phyloP scores from a whole-genome alignment of 2,113 vertebrate species.

The Larimichthys polyactis region DNA sequence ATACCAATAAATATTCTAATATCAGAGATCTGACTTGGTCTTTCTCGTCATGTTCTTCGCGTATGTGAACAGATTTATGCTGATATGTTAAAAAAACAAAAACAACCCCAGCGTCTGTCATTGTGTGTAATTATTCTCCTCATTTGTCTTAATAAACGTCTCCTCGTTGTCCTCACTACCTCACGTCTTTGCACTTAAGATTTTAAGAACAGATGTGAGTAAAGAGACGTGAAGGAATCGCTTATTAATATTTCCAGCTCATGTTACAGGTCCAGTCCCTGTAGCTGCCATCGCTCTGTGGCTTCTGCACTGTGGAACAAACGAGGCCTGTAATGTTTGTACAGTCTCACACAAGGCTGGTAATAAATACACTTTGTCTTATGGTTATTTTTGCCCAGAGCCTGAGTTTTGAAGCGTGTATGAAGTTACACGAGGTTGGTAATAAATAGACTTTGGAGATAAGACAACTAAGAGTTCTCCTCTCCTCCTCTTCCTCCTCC shows the following conservation, averaged over 20 bases:
- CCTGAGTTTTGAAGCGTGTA: conserved; percentile 55
- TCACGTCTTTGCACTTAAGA: not conserved
- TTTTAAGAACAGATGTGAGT: not conserved
- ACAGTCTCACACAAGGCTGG: conserved; percentile 26
- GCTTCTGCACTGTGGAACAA: conserved; percentile 19
- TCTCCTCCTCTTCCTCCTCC: conserved; percentile 49
- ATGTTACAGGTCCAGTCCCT: not conserved
- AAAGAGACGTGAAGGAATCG: not conserved
- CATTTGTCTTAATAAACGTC: not conserved
- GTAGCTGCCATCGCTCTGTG: not conserved
- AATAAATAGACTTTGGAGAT: conserved; percentile 71
- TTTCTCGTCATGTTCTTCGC: not conserved
- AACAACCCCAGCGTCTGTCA: not conserved
- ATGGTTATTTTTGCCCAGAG: conserved; percentile 56
- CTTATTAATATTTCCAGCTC: conserved; percentile 1
- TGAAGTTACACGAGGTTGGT: conserved; percentile 54
- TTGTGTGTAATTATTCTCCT: not conserved
- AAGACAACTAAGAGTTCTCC: conserved; percentile 54
- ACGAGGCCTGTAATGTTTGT: conserved; percentile 23
- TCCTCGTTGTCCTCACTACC: not conserved
- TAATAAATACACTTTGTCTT: conserved; percentile 59
- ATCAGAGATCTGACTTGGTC: not conserved
- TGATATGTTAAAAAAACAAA: no score
- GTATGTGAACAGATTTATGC: not conserved
- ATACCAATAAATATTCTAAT: not conserved